These are phyloP conservation scores for Allygus modestus DNA, from an alignment of 2,888 invertebrate genomes.

Conservation along the genomic window DNA sequence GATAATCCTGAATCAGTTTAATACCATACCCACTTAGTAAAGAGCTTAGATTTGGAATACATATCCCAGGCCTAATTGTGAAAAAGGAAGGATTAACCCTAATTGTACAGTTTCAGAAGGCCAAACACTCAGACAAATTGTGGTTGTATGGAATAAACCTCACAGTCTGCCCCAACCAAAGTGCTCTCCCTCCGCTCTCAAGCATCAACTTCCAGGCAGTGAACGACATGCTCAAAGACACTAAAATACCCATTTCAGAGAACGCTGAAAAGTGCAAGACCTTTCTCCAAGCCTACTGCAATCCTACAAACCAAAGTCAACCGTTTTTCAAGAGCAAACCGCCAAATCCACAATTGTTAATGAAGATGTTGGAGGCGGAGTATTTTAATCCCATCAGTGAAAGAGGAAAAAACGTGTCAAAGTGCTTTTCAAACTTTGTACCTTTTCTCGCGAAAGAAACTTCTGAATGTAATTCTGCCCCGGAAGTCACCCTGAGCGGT, in stretches of 20 bases:
- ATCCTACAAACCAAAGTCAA: conserved; percentile 47
- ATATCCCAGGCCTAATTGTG: too few relatives aligned
- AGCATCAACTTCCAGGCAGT: conserved; percentile 69
- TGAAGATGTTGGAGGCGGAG: conserved; percentile 69
- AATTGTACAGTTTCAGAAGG: conserved; percentile 73
- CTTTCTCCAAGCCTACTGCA: conserved; percentile 69
- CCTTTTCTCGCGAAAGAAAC: conserved; percentile 67
- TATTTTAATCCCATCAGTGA: conserved; percentile 67
- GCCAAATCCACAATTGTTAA: conserved; percentile 67
- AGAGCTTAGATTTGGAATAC: too few relatives aligned
- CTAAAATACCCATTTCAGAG: conserved; percentile 69
- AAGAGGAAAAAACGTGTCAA: conserved; percentile 67
- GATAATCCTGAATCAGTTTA: too few relatives aligned
- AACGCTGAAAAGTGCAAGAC: conserved; percentile 70
- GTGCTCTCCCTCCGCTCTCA: conserved; percentile 27
- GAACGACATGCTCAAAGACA: conserved; percentile 69
- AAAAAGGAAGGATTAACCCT: too few relatives aligned
- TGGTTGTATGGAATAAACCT: conserved; percentile 75
- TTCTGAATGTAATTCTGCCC: conserved; percentile 13
- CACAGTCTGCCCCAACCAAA: conserved; percentile 69
- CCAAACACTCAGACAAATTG: conserved; percentile 72
- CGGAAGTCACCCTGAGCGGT: conserved; percentile 13
- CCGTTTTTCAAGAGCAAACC: conserved; percentile 50
- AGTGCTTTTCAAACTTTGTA: conserved; percentile 67
- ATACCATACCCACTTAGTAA: too few relatives aligned